These are phyloP conservation scores for Actinernus sp. DNA, from an alignment of 92 coral and sea anemone species.

Conservation along the genomic window DNA sequence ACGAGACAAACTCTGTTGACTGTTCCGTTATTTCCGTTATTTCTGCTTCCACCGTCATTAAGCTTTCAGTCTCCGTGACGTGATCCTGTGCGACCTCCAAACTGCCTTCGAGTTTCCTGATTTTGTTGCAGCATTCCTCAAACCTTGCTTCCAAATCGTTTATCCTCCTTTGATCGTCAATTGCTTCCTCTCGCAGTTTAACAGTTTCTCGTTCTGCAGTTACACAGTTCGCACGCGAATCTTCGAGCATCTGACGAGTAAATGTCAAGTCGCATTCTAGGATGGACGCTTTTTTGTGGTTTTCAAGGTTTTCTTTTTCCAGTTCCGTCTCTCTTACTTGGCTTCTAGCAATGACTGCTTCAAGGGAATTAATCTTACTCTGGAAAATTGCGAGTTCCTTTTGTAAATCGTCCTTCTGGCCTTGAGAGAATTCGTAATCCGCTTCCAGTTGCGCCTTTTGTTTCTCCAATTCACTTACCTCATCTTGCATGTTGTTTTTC, in stretches of 20 bases:
- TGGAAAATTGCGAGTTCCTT: constrained; percentile 67
- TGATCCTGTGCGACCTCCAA: constrained; percentile 41
- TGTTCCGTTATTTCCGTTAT: constrained; percentile 20
- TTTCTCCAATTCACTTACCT: constrained; percentile 47
- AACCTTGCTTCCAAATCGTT: constrained; percentile 69
- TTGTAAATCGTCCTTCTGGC: constrained; percentile 60
- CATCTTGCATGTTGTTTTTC: constrained; percentile 42
- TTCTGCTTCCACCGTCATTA: constrained; percentile 15
- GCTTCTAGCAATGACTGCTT: constrained; percentile 55
- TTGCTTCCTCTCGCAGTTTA: constrained; percentile 58
- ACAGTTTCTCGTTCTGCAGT: constrained; percentile 56
- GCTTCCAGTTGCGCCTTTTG: constrained; percentile 71
- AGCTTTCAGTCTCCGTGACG: constrained; percentile 27
- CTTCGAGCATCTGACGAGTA: constrained; percentile 51
- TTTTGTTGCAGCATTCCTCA: constrained; percentile 67
- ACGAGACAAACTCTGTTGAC: constrained; percentile 25
- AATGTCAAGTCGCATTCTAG: constrained; percentile 68
- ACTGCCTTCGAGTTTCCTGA: constrained; percentile 61
- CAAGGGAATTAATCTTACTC: constrained; percentile 61
- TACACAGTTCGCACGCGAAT: constrained; percentile 28
- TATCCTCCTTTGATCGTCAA: constrained; percentile 64
- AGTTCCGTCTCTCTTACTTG: constrained; percentile 70
- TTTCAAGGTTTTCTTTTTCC: constrained; percentile 66
- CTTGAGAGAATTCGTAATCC: constrained; percentile 66
- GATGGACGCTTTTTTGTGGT: constrained; percentile 67